Evolutionary conservation across 2,113 vertebrate genomes (phyloP), one percentile per base, ranked within the genome.

Genomic region (Onychostoma macrolepis): DNA sequence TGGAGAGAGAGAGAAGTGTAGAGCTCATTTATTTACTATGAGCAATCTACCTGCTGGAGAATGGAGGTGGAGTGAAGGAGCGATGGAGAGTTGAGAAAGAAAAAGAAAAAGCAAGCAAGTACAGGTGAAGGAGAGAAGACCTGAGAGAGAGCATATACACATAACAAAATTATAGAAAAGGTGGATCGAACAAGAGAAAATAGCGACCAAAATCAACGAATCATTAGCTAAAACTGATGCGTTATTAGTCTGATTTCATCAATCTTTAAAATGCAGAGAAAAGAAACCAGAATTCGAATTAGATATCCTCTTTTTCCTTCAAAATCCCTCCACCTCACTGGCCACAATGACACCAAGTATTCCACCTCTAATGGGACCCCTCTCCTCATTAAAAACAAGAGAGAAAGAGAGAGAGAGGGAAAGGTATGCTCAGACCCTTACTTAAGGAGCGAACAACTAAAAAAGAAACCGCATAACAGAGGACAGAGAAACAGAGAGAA

Each of bases 281-380:
- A 21, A 9, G 21, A 26, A 43, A 28, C 21, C 71, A 69, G 24
- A 38, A 58, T 56, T 86, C 36, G 86, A 26, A 45, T 48, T 2
- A 84, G 45, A 75, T 0, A 80, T 15, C 61, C 53, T 15, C 53
- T 74, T 84, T 71, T 53, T 71, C 86, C 81, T 72, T 79, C 7
- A 30, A 78, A 87, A 83, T 87, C 85, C 50, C 81, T 76, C 74
- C 53, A 83, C 91, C 89, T 86, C 89, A 90, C 90, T 56, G 85
- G 76, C 76, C 84, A 75, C 87, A 90, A 90, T 92, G 91, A 93
- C 93, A 92, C 90, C 91, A 79, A 89, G 86, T 74, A 48, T 86
- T 86, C 88, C 87, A 90, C 90, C 93, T 92, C 93, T 94, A 93
- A 93, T 93, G 91, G 89, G 89, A 93, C 90, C 86, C 81, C 89